These are phyloP conservation scores for Malaclemys terrapin DNA, from an alignment of 2,113 vertebrate genomes.

Conservation along the genomic window DNA sequence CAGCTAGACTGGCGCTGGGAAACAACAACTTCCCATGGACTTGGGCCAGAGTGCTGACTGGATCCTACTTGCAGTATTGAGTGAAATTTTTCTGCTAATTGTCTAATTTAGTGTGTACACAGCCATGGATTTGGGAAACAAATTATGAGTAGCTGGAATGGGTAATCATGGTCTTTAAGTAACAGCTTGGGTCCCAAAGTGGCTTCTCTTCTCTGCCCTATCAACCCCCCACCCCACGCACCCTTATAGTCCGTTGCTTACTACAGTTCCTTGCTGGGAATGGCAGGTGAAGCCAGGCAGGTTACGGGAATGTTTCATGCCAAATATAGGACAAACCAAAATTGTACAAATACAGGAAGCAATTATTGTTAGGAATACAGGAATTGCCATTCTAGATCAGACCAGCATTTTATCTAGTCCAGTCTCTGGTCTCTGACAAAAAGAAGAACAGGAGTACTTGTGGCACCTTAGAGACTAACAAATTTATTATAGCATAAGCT, in stretches of 20 bases:
- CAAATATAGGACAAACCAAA: slow-evolving; percentile 6
- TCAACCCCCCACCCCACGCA: background rate
- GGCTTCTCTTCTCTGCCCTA: background rate
- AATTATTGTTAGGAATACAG: background rate
- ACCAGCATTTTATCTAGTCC: background rate
- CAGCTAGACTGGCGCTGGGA: background rate
- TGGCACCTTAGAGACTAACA: no score
- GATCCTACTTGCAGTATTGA: slow-evolving; percentile 2
- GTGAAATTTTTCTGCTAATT: background rate
- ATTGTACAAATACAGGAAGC: background rate
- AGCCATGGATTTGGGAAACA: slow-evolving; percentile 27
- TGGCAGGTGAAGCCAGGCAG: background rate
- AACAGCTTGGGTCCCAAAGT: slow-evolving; percentile 37
- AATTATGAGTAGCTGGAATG: slow-evolving; percentile 24
- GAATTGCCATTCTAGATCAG: background rate
- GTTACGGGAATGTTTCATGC: slow-evolving; percentile 34
- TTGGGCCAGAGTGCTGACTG: background rate
- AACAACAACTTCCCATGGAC: background rate
- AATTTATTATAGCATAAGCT: no score
- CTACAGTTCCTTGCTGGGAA: background rate
- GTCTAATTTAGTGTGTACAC: slow-evolving; percentile 27
- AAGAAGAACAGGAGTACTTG: no score
- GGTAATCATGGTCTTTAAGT: slow-evolving; percentile 6
- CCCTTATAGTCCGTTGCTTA: background rate
- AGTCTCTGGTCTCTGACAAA: background rate